These are phyloP conservation scores for Liparis tanakae DNA, from an alignment of 2,797 vertebrate species.

Conservation along the genomic window DNA sequence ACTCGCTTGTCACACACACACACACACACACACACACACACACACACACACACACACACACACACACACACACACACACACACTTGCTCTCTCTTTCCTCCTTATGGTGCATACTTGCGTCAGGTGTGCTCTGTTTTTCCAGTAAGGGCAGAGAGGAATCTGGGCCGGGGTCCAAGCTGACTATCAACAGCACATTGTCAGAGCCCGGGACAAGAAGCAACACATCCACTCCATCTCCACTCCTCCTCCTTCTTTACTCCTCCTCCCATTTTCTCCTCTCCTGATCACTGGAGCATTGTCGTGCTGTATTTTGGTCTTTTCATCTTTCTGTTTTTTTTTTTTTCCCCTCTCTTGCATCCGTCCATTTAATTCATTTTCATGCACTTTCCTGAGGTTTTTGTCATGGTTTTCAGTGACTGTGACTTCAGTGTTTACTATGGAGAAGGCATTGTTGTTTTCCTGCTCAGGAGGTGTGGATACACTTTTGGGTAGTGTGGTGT, in stretches of 20 bases:
- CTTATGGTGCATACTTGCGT: conserved; percentile 78
- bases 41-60: conserved; percentile 10
- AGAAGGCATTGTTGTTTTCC: conserved; percentile 19
- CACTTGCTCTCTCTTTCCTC: conserved; percentile 52
- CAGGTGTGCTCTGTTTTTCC: conserved; percentile 86
- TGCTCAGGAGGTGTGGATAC: conserved; percentile 22
- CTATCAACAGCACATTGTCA: conserved; percentile 74
- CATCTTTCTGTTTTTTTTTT: background rate
- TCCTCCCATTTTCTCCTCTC: conserved; percentile 13
- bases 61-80: conserved; percentile 32
- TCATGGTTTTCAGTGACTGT: background rate
- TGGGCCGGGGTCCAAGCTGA: conserved; percentile 79
- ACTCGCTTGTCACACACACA: conserved; percentile 4
- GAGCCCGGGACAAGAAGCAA: conserved; percentile 80
- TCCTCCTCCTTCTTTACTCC: conserved; percentile 44
- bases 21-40: conserved; percentile 14
- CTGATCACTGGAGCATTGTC: conserved; percentile 41
- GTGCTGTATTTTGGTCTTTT: conserved; percentile 30
- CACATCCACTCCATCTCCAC: conserved; percentile 75
- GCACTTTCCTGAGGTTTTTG: background rate
- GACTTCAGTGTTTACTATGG: conserved; percentile 10
- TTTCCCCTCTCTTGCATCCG: background rate
- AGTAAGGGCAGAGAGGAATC: conserved; percentile 81
- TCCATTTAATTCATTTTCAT: background rate
- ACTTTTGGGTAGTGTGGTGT: conserved; percentile 18